Conservation (phyloP, 2,888 invertebrate species). For the Synanthedon tipuliformis region DNA sequence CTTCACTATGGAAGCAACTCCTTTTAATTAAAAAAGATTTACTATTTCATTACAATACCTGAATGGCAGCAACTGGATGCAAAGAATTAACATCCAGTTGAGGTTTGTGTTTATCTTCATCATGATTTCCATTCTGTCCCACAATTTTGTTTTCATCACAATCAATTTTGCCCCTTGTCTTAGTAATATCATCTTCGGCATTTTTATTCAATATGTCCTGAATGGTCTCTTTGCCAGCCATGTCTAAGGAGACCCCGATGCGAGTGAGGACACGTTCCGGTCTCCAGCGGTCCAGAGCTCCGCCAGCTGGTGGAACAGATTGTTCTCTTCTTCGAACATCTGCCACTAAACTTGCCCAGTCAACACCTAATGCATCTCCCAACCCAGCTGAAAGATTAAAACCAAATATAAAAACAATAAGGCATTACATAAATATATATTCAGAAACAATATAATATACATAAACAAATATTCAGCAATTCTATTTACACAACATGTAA, state of each 20-base stretch:
- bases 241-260: conserved; percentile 82
- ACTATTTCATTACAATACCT: conserved; percentile 26
- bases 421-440: no score
- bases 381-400: conserved; percentile 64
- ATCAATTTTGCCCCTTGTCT: conserved; percentile 17
- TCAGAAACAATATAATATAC: no score
- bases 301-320: conserved; percentile 55
- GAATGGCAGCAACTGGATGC: conserved; percentile 69
- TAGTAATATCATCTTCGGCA: conserved; percentile 33
- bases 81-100: conserved; percentile 35
- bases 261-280: conserved; percentile 83
- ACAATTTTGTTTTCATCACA: conserved; percentile 18
- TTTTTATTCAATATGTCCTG: conserved; percentile 46
- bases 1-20: no score
- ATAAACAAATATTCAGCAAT: no score
- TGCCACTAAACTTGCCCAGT: conserved; percentile 91
- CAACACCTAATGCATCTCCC: conserved; percentile 94
- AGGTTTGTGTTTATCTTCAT: conserved; percentile 20
- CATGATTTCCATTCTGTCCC: conserved; percentile 36
- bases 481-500: no score
- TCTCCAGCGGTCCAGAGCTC: conserved; percentile 83
- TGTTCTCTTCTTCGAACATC: conserved; percentile 74
- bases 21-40: no score
- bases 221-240: conserved; percentile 74
- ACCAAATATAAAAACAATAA: no score